Conservation (phyloP, 2,113 vertebrate species). For the Ctenomys sociabilis region DNA sequence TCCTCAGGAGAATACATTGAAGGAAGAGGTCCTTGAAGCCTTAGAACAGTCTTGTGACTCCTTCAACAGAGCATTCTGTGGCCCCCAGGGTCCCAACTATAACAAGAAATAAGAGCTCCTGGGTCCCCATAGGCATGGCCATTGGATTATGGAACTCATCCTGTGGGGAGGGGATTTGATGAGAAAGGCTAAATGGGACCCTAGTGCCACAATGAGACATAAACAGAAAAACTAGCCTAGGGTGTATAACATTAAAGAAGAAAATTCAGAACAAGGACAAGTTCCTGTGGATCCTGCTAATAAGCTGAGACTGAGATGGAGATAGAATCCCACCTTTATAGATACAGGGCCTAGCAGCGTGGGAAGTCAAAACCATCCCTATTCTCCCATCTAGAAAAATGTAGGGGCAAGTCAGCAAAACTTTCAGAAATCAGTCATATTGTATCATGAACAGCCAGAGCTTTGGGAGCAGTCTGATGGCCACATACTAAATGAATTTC, state of each 20-base stretch:
- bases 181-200: not conserved
- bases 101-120: not conserved
- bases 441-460: slow-evolving; percentile 5
- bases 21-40: not conserved
- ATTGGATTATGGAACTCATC: not conserved
- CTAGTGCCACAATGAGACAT: not conserved
- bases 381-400: not conserved
- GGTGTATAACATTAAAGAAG: not conserved
- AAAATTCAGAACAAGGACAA: slow-evolving; percentile 41
- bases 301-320: not conserved
- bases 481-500: not conserved
- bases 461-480: not conserved
- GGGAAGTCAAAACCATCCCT: not conserved
- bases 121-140: not conserved
- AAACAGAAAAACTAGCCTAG: not conserved
- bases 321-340: not conserved
- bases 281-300: not conserved
- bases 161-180: not conserved
- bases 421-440: not conserved
- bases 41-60: not conserved
- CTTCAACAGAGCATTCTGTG: not conserved
- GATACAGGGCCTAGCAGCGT: not conserved
- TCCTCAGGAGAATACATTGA: not conserved
- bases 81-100: not conserved
- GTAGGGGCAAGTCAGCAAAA: slow-evolving; percentile 18